A percentile compares a stretch with the other conserved stretches of the same genome.
phyloP scores from a whole-genome alignment of 30 jellyfish, hydroid and myxozoan genomes.

The Sanderia malayensis region DNA sequence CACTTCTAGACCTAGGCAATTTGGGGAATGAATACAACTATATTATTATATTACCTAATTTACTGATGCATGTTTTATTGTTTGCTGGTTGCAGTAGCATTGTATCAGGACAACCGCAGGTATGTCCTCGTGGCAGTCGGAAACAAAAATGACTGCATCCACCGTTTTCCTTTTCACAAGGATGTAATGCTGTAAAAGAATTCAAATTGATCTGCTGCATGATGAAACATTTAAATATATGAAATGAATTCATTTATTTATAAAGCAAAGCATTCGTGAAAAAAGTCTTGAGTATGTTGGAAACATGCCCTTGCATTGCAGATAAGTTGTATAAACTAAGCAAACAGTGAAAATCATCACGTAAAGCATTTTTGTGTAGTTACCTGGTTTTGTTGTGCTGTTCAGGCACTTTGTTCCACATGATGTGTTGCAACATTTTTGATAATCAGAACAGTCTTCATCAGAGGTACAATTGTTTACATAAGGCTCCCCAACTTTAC shows the following conservation, averaged over 20 bases:
- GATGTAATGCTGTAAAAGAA: constrained; percentile 30
- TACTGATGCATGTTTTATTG: constrained; percentile 37
- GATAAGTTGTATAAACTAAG: too few relatives aligned
- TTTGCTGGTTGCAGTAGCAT: constrained; percentile 46
- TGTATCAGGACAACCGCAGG: constrained; percentile 69
- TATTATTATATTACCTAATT: constrained; percentile 41
- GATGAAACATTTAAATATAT: too few relatives aligned
- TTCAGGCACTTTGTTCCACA: constrained; percentile 56
- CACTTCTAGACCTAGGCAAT: too few relatives aligned
- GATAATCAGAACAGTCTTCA: constrained; percentile 35
- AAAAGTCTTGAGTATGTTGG: too few relatives aligned
- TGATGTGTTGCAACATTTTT: constrained; percentile 50
- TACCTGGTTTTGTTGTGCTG: constrained; percentile 37
- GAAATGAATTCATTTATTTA: too few relatives aligned
- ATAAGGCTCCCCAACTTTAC: constrained; percentile 2
- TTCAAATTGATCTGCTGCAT: too few relatives aligned
- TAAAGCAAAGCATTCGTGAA: too few relatives aligned
- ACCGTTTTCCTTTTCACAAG: constrained; percentile 61
- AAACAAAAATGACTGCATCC: constrained; percentile 89
- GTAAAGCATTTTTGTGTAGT: too few relatives aligned
- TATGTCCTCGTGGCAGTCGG: constrained; percentile 46
- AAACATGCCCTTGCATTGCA: too few relatives aligned
- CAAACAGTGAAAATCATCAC: too few relatives aligned
- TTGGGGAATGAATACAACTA: too few relatives aligned
- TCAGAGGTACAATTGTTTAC: constrained; percentile 22